Base-by-base conservation (phyloP, 2,113 vertebrate species). In the Vulpes ferrilata region DNA sequence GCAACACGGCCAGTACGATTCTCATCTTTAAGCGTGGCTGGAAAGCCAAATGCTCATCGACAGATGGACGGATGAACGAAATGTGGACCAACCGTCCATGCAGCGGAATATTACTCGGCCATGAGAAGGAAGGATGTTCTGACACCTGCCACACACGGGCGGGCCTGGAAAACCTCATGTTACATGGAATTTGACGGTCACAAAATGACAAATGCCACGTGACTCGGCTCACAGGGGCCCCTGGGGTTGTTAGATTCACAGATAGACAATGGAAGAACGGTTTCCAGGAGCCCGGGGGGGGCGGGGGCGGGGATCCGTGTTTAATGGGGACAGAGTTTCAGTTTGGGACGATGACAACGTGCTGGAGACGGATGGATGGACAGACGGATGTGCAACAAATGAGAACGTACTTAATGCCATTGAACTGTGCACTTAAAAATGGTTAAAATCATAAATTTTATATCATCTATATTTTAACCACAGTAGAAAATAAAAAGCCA, bases 321-420 rank as follows among this genome's bases (percentile, higher is more conserved):
- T 60, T 22, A 2, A 1, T 1, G 32, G 19, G 48, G 90, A 19
- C 12, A 5, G 62, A n/a, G 38, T 17, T 32, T 59, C 3, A 19
- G 32, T 59, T 48, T 25, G 13, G 59, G 35, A 38, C 2, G 11
- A 38, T 30, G 51, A 67, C 7, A 2, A 12, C 2, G 51, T 79
- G 27, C 69, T 22, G 10, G 76, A 35, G 35, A 1, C 0, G 20
- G n/a, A 2, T 1, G 11, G 55, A 43, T 8, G 38, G 2, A 25
- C 7, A 5, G 16, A 5, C 0, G 32, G 2, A 1, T 1, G 6
- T 0, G 6, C 20, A 27, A 1, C 7, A 0, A 6, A 4, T 0
- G 30, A 22, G 22, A 20, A 10, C 0, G 1, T 19, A 6, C 9
- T 2, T 30, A 5, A 13, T 4, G 74, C 25, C 25, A 11, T 13